Evolutionary conservation across 1,140 invertebrate species (phyloP), one percentile per base, ranked within the genome.

Genomic region (Mizuhopecten yessoensis): DNA sequence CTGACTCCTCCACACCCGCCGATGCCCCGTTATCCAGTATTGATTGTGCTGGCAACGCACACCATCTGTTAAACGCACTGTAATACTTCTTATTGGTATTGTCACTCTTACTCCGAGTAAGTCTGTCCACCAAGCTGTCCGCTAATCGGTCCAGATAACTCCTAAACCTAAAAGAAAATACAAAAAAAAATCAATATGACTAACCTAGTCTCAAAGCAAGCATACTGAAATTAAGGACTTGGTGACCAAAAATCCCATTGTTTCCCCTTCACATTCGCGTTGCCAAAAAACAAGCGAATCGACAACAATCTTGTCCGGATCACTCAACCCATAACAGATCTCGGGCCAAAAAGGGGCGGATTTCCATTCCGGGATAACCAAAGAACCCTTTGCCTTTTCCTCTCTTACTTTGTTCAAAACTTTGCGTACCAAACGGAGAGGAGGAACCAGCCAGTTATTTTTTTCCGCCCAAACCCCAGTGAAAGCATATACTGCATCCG

Each of bases 361-460:
- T 45, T 75, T 91, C 89, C 91, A 92, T 86, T 90, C 89, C 23
- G 89, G 91, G 34, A 92, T 86, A 11, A 92, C 33, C 20, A 92
- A 33, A 3, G 91, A 88, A 36, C 91, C 86, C 0, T 89, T 75
- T 33, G 75, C 34, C 75, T 90, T 86, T 36, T 92, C 89, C 45
- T 34, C 5, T 34, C n/a, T 49, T 9, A 90, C 88, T 88, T 92
- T 92, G 29, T 90, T 33, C 23, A 92, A 88, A 39, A 90, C 87
- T 23, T 34, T 92, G 11, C n/a, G 29, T 34, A 90, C 86, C 9
- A 90, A 29, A 0, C 39, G 87, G 7, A 87, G 89, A 34, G 89
- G 89, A 5, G 91, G 91, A 34, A 92, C 91, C 36, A 88, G 33
- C 89, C 87, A 92, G 86, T 92, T 92, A 88, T 88, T 92, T 23